Conservation (phyloP, 2,113 vertebrate species). For the Pipra filicauda region DNA sequence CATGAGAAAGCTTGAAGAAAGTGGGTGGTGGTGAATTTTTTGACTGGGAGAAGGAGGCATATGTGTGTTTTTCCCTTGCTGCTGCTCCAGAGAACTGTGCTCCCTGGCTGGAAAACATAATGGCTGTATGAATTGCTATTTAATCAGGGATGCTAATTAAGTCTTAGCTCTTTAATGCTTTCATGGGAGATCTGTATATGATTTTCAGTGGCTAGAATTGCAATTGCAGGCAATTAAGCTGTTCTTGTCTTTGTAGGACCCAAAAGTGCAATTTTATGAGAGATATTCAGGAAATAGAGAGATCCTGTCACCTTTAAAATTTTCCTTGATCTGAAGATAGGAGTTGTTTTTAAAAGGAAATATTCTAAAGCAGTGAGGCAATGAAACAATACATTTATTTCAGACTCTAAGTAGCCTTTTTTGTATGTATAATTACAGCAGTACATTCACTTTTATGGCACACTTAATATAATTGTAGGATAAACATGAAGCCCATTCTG, state of each 20-base stretch:
- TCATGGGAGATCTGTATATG: slow-evolving; percentile 41
- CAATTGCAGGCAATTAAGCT: slow-evolving; percentile 24
- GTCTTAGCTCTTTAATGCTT: slow-evolving; percentile 49
- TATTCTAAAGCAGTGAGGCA: background rate
- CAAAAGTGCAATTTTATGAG: background rate
- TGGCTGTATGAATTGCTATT: slow-evolving; percentile 60
- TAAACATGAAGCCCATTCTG: background rate
- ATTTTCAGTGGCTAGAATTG: slow-evolving; percentile 39
- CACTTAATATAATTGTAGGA: background rate
- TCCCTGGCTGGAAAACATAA: slow-evolving; percentile 30
- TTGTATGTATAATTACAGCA: background rate
- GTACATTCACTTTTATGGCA: background rate
- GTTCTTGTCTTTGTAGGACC: background rate
- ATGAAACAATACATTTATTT: background rate
- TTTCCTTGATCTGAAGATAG: background rate
- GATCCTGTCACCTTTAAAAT: background rate
- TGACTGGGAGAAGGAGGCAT: accelerated
- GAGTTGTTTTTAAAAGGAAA: background rate
- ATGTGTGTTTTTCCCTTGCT: background rate
- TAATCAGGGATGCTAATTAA: slow-evolving; percentile 69
- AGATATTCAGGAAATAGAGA: background rate
- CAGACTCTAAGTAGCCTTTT: background rate
- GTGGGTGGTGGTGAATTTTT: background rate
- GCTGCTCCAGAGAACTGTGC: background rate
- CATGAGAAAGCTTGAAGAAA: background rate